Base-by-base conservation (phyloP, 2,113 vertebrate species). In the Callospermophilus lateralis region DNA sequence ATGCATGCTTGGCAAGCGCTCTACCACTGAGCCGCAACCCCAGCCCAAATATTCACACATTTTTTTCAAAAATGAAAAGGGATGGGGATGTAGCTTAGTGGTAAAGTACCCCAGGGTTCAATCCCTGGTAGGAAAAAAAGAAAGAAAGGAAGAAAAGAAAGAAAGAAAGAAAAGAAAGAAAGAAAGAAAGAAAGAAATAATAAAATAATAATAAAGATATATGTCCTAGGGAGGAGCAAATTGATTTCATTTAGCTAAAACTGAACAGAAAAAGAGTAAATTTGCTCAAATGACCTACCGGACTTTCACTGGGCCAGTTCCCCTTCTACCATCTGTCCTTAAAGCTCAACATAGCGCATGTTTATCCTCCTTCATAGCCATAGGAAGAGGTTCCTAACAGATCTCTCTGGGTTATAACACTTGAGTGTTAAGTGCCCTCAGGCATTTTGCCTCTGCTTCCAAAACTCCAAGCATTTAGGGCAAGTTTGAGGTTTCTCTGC, bases 161-260 rank as follows among this genome's bases (percentile, higher is more conserved):
- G 45, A 45, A 45, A 45, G 6, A 42, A 42, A 42, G 6, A 42
- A 6, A 42, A 42, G 1, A 45, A 45, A 45, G 45, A 45, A 45
- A 45, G 45, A 45, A 45, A 45, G 45, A 45, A 45, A 45, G 6
- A 45, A 45, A n/a, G n/a, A n/a, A 45, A 45, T 45, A 45, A 45
- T 45, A 45, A 45, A 45, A 45, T 53, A 53, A 53, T 53, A 53
- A 53, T 53, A 53, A 53, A 53, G 51, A 53, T 16, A 53, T 53
- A 53, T 53, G 8, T 15, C 51, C 51, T 53, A 53, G 15, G 39
- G 28, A 13, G 22, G 19, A 17, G 28, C 24, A 79, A 68, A 94
- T 65, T 88, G 80, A 93, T 84, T 74, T 80, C 28, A 84, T 58
- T 76, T 63, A 77, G 28, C 37, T n/a, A 51, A 95, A 90, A 84